phyloP scores from a whole-genome alignment of 2,113 vertebrate genomes.

The Sardina pilchardus region DNA sequence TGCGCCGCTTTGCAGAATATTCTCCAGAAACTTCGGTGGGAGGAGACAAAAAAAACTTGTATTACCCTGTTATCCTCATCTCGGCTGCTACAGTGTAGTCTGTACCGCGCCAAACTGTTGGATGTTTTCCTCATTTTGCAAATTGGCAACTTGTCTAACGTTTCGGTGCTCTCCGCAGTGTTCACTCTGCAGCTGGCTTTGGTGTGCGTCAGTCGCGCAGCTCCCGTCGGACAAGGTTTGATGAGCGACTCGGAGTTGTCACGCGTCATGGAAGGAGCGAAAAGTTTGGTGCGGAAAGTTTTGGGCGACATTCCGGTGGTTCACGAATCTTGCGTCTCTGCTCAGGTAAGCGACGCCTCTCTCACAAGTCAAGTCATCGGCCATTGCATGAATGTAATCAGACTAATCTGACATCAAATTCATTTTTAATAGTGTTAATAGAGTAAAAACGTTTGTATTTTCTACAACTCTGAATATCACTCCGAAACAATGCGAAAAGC shows the following conservation, averaged over 20 bases:
- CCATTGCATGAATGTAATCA: background rate
- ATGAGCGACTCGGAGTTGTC: conserved; percentile 53
- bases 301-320: conserved; percentile 40
- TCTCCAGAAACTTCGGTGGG: background rate
- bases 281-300: conserved; percentile 76
- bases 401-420: no score
- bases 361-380: background rate
- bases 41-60: background rate
- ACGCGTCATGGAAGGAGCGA: conserved; percentile 64
- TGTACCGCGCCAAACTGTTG: background rate
- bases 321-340: conserved; percentile 51
- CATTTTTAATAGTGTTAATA: no score
- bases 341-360: conserved; percentile 38
- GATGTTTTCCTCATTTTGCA: background rate
- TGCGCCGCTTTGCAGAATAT: background rate
- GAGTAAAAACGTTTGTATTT: background rate
- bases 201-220: conserved; percentile 51
- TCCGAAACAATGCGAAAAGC: background rate
- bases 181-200: background rate
- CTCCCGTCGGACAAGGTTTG: background rate
- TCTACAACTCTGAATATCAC: background rate
- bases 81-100: background rate
- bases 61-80: background rate
- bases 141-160: background rate
- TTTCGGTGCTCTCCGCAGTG: background rate